Evolutionary conservation across 2,797 vertebrate genomes (phyloP), one percentile per base, ranked within the genome.

Genomic region (Coregonus ussuriensis): DNA sequence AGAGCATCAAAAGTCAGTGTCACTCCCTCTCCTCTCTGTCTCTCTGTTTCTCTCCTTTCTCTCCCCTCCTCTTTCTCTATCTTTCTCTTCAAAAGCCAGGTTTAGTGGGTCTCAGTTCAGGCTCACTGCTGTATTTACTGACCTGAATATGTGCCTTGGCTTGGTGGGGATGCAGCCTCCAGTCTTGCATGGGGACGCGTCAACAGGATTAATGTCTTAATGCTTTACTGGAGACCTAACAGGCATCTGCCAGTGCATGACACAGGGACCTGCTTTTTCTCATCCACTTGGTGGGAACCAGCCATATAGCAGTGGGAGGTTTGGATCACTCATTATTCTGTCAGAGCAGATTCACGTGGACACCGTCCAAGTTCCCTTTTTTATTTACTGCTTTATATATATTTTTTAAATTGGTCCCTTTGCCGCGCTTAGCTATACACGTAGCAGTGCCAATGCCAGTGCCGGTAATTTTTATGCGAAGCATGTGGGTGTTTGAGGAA

Each of bases 221-320:
- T 87, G 88, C 85, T 89, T 88, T 85, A 86, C 86, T 74, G 81
- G 80, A 87, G 87, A 84, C 74, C 75, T 88, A 83, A 85, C 88
- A 86, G 54, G 79, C 88, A 77, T 59, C 52, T 75, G 88, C 88
- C 88, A 77, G 86, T 87, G 92, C 92, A 93, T 92, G 92, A 91
- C 91, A 83, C 74, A 82, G 83, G 88, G 77, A 85, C 72, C 81
- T 31, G 78, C 82, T 85, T 82, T 88, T 77, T 83, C 89, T 84
- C 85, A 88, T 91, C 84, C 67, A 81, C 86, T 92, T 89, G 86
- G 84, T 91, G 88, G 89, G 84, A 82, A 78, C 66, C 87, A 88
- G 87, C 91, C 91, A 84, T 86, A 78, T 85, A 93, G 91, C 93
- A 89, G 91, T 89, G 93, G 93, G 94, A 94, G 93, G 91, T 94